Evolutionary conservation across 2,888 invertebrate species (phyloP), one percentile per base, ranked within the genome.

Genomic region (Capitulum mitella): DNA sequence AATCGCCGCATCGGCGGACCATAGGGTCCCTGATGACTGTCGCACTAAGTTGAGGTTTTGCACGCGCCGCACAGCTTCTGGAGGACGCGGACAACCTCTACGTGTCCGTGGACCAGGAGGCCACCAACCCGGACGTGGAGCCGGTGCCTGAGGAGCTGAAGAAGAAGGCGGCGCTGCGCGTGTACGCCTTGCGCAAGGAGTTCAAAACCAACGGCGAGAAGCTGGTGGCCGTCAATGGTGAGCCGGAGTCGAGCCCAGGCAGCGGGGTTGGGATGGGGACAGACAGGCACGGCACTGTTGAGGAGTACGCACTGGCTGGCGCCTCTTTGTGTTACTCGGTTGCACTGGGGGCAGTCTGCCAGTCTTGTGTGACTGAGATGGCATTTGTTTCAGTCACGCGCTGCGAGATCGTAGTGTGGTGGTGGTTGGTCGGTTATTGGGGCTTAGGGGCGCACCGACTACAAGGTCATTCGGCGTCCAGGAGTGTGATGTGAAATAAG

Each of bases 141-240:
- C 90, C 91, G 8, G 92, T 93, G 0, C 88, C 91, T 3, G 88
- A 89, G 77, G 91, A 92, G 83, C 19, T 79, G 22, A 81, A 82
- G 16, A 81, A 81, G 43, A 84, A 88, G 82, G 89, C 89, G 83
- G 82, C 84, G 26, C 89, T 95, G 14, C 89, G 91, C 78, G 89
- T 96, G 78, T 87, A 90, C 37, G 89, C 90, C 83, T 89, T 95
- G n/a, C 88, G 89, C 76, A 96, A 93, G 82, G 90, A 90, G 3
- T 93, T 92, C 85, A 89, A 90, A 2, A 89, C 90, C 85, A 86
- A 81, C 81, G 91, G 91, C 83, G 88, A 91, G 0, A 89, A 81
- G 64, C 77, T 91, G 12, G 91, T 91, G 83, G 92, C 92, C 0
- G 90, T 93, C 0, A 92, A 92, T 82, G 92, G 84, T 80, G 51